Evolutionary conservation across 2,797 vertebrate species (phyloP).

Genomic region (Carduelis carduelis): DNA sequence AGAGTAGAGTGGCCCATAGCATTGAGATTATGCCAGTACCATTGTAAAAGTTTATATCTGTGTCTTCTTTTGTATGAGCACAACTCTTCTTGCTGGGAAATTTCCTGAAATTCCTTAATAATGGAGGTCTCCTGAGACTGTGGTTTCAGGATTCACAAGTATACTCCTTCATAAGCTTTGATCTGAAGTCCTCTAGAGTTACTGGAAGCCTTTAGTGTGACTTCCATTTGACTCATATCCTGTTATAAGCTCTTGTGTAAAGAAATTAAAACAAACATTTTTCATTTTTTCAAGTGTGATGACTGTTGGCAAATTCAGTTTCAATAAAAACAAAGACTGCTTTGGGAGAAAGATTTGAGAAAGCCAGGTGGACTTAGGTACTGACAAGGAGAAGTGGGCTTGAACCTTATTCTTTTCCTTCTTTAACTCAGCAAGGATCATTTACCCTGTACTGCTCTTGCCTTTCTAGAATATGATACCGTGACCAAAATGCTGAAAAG

Average conservation of each 20-base stretch:
- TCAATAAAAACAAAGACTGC: neutral
- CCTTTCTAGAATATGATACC: neutral
- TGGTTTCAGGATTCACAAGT: neutral
- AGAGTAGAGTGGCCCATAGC: neutral
- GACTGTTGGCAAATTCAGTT: neutral
- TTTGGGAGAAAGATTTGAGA: neutral
- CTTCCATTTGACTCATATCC: neutral
- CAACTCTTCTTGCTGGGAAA: neutral
- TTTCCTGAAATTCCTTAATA: neutral
- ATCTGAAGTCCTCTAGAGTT: neutral
- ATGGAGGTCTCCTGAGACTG: neutral
- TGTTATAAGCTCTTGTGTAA: neutral
- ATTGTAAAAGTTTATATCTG: neutral
- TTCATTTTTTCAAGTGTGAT: neutral
- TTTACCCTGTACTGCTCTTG: neutral
- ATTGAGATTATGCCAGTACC: neutral
- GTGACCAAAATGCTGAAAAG: fast-evolving
- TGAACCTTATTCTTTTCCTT: neutral
- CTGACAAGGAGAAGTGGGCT: neutral
- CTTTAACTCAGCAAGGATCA: neutral
- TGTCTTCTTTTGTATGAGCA: neutral
- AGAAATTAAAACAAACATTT: neutral
- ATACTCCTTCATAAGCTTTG: fast-evolving
- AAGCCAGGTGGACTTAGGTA: neutral
- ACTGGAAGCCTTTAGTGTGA: neutral